Percentiles rank a stretch among this genome's conserved stretches.
These are phyloP conservation scores for Drosophila helvetica DNA, from an alignment of 2,888 invertebrate species.

Conservation along the genomic window DNA sequence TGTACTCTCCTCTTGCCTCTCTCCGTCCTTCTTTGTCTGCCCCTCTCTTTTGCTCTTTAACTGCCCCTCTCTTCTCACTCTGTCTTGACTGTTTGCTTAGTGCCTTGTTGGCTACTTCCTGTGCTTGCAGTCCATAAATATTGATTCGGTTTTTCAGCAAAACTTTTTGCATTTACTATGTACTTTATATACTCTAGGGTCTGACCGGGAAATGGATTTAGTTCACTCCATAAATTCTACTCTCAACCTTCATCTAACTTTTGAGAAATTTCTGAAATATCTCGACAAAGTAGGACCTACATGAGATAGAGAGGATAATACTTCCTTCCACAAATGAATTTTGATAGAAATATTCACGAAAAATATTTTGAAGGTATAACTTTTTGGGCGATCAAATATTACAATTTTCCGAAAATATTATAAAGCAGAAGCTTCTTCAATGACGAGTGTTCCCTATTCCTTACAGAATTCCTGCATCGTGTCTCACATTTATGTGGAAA, in stretches of 20 bases:
- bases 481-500: too few species aligned
- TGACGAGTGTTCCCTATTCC: too few species aligned
- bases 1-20: constrained; percentile 3
- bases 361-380: too few species aligned
- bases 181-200: constrained; percentile 18
- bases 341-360: too few species aligned
- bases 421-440: too few species aligned
- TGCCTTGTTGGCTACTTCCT: constrained; percentile 42
- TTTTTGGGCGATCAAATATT: too few species aligned
- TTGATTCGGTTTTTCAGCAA: constrained; percentile 48
- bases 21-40: neutral
- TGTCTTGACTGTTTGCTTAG: constrained; percentile 21
- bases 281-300: neutral
- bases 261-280: constrained; percentile 5
- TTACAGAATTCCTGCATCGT: too few species aligned
- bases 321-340: too few species aligned
- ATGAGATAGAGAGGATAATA: neutral
- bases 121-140: constrained; percentile 70
- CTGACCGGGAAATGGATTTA: constrained; percentile 14
- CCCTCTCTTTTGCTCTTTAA: constrained; percentile 30
- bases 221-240: neutral
- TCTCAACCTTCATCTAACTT: neutral
- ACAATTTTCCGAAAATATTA: too few species aligned
- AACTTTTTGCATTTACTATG: constrained; percentile 50
- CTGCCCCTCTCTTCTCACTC: neutral